A percentile compares a stretch with the other conserved stretches of the same genome.
Conservation (phyloP, 1,140 invertebrate genomes). For the Pseudoatta argentina region DNA sequence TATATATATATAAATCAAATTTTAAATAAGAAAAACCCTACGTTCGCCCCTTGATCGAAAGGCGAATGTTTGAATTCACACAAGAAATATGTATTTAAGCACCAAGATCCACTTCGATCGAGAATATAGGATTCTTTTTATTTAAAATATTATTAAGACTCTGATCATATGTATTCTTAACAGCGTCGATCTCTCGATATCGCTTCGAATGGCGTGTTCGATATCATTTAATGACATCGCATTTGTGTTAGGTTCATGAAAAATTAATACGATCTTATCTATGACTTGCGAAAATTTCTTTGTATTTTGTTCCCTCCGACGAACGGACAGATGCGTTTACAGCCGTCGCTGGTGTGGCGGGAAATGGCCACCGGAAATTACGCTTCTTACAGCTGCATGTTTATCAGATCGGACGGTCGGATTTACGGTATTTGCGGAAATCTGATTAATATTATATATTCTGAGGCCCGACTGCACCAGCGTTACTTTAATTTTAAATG, state of each 20-base stretch:
- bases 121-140: too few relatives aligned
- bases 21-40: too few relatives aligned
- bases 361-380: constrained; percentile 36
- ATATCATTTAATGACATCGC: neutral
- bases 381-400: constrained; percentile 32
- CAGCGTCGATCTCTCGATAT: constrained; percentile 13
- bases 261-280: constrained; percentile 19
- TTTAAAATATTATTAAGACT: too few relatives aligned
- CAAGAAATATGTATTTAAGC: too few relatives aligned
- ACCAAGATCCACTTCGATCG: too few relatives aligned
- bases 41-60: too few relatives aligned
- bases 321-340: constrained; percentile 8
- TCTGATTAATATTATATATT: constrained; percentile 48
- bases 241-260: neutral
- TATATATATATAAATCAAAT: too few relatives aligned
- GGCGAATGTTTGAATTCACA: too few relatives aligned
- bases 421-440: constrained; percentile 51
- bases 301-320: neutral
- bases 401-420: constrained; percentile 35
- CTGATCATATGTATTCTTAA: constrained; percentile 9
- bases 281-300: neutral
- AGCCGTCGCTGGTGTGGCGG: neutral
- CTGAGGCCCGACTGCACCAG: neutral
- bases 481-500: neutral
- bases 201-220: constrained; percentile 8